These are phyloP conservation scores for Nycticryphes semicollaris DNA, from an alignment of 2,113 vertebrate genomes.

Conservation along the genomic window DNA sequence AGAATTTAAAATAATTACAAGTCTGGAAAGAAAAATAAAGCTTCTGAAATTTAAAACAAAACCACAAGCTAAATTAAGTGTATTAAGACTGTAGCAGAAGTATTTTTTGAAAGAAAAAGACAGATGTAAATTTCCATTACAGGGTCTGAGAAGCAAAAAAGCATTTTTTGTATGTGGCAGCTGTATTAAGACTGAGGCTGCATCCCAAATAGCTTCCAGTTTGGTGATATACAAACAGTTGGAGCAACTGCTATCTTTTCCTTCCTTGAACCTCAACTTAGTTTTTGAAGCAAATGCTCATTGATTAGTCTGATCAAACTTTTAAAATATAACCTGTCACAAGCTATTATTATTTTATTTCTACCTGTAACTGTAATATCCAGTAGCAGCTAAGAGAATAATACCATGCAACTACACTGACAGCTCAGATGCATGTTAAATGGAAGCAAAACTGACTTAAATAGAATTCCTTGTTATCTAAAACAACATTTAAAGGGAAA, in stretches of 20 bases:
- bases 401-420: background rate
- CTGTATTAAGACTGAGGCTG: background rate
- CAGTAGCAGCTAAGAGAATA: background rate
- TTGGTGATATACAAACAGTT: background rate
- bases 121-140: background rate
- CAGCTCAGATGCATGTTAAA: background rate
- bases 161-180: background rate
- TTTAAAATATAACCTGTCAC: background rate
- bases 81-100: background rate
- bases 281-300: background rate
- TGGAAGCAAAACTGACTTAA: background rate
- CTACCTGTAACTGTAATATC: background rate
- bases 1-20: background rate
- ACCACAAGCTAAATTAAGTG: background rate
- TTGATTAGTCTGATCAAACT: conserved; percentile 7
- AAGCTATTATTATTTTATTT: background rate
- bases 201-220: background rate
- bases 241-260: background rate
- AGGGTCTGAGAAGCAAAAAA: background rate
- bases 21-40: background rate
- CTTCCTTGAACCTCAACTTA: background rate
- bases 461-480: background rate
- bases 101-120: background rate
- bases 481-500: background rate
- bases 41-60: background rate